Evolutionary conservation across 2,113 vertebrate genomes (phyloP), one percentile per base, ranked within the genome.

Genomic region (Stegastes partitus): DNA sequence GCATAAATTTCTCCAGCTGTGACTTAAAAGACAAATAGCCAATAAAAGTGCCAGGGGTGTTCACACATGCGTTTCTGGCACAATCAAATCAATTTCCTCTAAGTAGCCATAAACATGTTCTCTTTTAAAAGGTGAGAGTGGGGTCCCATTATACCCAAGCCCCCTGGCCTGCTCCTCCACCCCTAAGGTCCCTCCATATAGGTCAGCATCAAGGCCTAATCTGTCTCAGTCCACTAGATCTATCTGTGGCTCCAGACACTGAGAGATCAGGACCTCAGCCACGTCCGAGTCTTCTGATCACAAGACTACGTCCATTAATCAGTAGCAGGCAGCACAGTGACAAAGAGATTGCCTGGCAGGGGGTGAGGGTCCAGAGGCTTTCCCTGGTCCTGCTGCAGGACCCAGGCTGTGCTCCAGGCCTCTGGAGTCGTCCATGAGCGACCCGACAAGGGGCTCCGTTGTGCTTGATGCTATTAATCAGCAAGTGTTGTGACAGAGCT

Each of bases 51-150:
- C 96, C 96, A 95, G 92, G 94, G 95, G 95, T 96, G 95, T 96
- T 96, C 93, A 93, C 95, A 95, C 94, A 96, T 95, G 96, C 70
- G 88, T 97, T 95, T 96, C 96, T 95, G 96, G 96, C 95, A 94
- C 97, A 97, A 96, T 97, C 96, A 97, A 96, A 98, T 99, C 97
- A 97, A 97, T 99, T 97, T 96, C 95, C 95, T 96, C 94, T 98
- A 97, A 98, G 96, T 97, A 98, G 96, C 95, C 96, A 98, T 99
- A 98, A 99, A 98, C 96, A 97, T 97, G 97, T 97, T 98, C 96
- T 95, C 96, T 96, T 96, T 97, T 96, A 97, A 96, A 97, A 96
- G 95, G 95, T 95, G 94, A 94, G 94, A 93, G 94, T 93, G 83
- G 91, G 94, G 93, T 73, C 95, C 94, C 95, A 97, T 97, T 97